Evolutionary conservation across 2,113 vertebrate genomes (phyloP).

Genomic region (Agelaius phoeniceus): DNA sequence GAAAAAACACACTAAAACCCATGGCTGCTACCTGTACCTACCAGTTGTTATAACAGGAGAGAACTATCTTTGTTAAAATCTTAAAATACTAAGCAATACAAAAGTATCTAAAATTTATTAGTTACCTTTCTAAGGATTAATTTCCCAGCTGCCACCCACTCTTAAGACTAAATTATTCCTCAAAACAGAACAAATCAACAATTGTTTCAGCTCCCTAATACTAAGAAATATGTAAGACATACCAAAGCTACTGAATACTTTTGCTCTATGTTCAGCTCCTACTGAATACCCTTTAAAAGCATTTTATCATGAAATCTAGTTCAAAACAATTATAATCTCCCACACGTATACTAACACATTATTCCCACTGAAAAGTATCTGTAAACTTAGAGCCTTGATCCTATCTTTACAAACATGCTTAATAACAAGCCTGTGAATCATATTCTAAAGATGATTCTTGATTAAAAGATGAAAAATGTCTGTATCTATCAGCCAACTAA

Average conservation of each 20-base stretch:
- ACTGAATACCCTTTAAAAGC: not conserved
- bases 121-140: not conserved
- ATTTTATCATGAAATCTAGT: not conserved
- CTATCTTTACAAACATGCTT: constrained; percentile 13
- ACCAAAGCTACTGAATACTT: not conserved
- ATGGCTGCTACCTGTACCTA: not conserved
- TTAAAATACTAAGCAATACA: not conserved
- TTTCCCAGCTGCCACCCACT: not conserved
- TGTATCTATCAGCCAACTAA: not conserved
- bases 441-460: not conserved
- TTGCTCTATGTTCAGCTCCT: not conserved
- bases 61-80: not conserved
- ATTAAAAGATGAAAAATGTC: not conserved
- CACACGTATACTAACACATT: not conserved
- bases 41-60: not conserved
- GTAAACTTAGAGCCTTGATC: constrained; percentile 5
- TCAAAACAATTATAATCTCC: not conserved
- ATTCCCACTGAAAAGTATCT: not conserved
- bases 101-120: not conserved
- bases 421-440: not conserved
- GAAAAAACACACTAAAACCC: not conserved
- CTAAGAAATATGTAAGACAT: not conserved
- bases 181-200: not conserved
- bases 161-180: not conserved
- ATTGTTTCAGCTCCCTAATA: not conserved